Evolutionary conservation across 1,140 invertebrate species (phyloP).

Genomic region (roundworm (Caenorhabditis elegans)): DNA sequence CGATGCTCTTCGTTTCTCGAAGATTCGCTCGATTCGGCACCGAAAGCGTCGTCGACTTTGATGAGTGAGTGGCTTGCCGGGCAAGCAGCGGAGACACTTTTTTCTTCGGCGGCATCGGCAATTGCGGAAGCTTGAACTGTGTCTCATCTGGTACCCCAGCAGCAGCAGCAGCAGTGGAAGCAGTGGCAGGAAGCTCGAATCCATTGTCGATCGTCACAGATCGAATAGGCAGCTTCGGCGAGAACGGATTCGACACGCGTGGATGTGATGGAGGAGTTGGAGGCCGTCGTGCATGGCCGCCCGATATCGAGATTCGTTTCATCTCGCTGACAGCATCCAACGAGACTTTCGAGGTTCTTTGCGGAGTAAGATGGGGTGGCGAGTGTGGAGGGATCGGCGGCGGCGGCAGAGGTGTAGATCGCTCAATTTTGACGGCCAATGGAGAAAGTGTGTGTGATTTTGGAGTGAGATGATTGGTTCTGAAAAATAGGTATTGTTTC

Average conservation of each 20-base stretch:
- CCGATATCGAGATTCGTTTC: background rate
- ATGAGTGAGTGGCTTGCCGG: background rate
- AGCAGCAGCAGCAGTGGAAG: background rate
- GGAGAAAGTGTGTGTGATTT: background rate
- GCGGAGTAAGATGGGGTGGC: background rate
- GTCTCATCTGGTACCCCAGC: background rate
- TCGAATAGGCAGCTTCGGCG: background rate
- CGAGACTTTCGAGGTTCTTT: background rate
- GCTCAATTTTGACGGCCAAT: background rate
- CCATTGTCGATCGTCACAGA: background rate
- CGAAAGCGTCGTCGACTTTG: background rate
- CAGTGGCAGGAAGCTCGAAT: background rate
- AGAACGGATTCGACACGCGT: background rate
- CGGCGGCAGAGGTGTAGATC: background rate
- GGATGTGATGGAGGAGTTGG: background rate
- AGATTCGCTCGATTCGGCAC: background rate
- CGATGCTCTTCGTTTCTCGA: constrained; percentile 18
- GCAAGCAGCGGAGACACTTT: background rate
- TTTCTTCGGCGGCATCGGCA: background rate
- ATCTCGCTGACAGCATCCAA: background rate
- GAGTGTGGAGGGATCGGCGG: background rate
- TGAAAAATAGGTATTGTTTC: background rate
- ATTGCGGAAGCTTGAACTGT: background rate
- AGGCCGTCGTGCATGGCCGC: background rate
- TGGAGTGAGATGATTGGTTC: background rate